Conservation (phyloP, 2,113 vertebrate genomes). For the Loxodonta africana region DNA sequence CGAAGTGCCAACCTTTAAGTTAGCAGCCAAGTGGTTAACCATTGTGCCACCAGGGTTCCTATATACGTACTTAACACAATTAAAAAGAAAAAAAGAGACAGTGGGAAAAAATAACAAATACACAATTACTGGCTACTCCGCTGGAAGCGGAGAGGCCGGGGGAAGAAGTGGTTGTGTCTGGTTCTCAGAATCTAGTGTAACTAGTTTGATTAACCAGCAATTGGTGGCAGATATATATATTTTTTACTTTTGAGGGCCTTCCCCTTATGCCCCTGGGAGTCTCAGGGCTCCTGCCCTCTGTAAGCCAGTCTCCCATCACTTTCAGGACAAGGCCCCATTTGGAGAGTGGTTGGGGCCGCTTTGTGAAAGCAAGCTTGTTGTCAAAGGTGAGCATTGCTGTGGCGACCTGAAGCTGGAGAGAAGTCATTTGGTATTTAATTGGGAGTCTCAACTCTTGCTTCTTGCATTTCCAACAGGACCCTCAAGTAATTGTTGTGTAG, state of each 20-base stretch:
- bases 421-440: not conserved
- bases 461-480: not conserved
- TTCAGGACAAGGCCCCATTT: not conserved
- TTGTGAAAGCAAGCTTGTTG: not conserved
- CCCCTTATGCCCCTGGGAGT: not conserved
- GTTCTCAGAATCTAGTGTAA: not conserved
- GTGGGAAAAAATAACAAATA: not conserved
- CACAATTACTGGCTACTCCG: not conserved
- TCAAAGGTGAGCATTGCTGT: not conserved
- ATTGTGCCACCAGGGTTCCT: not conserved
- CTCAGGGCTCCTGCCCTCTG: not conserved
- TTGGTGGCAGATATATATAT: not conserved
- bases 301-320: not conserved
- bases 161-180: not conserved
- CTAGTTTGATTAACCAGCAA: not conserved
- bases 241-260: not conserved
- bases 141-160: fast-evolving
- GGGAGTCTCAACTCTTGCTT: not conserved
- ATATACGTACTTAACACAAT: not conserved
- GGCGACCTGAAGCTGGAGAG: not conserved
- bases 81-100: not conserved
- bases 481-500: not conserved
- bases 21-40: not conserved
- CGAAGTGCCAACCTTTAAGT: not conserved
- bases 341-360: not conserved